Evolutionary conservation across 2,797 vertebrate genomes (phyloP).

Genomic region (Tiaroga cobitis): DNA sequence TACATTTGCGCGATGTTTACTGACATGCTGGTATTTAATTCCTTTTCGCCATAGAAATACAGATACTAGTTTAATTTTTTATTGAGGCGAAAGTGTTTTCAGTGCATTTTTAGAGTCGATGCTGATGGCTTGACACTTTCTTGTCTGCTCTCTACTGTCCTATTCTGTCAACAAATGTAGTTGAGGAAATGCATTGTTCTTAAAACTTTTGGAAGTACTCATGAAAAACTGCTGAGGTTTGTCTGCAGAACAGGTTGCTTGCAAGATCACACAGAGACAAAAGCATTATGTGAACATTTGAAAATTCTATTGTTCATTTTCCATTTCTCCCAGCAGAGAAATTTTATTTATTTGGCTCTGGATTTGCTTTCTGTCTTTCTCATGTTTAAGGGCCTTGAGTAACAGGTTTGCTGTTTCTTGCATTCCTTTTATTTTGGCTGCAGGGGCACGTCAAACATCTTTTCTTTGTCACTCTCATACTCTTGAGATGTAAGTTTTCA

Average conservation of each 20-base stretch:
- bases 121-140: no score
- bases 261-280: background rate
- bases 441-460: background rate
- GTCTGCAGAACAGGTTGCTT: background rate
- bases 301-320: background rate
- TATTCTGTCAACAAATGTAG: background rate
- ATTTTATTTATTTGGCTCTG: background rate
- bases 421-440: slow-evolving; percentile 30
- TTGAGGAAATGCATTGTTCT: background rate
- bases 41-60: background rate
- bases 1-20: background rate
- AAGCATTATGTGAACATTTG: background rate
- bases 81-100: background rate
- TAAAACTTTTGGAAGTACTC: background rate
- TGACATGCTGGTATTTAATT: background rate
- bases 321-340: background rate
- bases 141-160: background rate
- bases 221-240: background rate
- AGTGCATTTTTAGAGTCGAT: background rate
- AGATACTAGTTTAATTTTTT: background rate
- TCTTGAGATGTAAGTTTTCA: no score
- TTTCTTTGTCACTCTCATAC: background rate
- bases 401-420: slow-evolving; percentile 30
- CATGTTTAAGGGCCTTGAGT: slow-evolving; percentile 12
- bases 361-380: background rate